Percentiles rank a stretch among this genome's conserved stretches.
These are phyloP conservation scores for Proisotoma minuta DNA, from an alignment of 2,888 invertebrate species.

Conservation along the genomic window DNA sequence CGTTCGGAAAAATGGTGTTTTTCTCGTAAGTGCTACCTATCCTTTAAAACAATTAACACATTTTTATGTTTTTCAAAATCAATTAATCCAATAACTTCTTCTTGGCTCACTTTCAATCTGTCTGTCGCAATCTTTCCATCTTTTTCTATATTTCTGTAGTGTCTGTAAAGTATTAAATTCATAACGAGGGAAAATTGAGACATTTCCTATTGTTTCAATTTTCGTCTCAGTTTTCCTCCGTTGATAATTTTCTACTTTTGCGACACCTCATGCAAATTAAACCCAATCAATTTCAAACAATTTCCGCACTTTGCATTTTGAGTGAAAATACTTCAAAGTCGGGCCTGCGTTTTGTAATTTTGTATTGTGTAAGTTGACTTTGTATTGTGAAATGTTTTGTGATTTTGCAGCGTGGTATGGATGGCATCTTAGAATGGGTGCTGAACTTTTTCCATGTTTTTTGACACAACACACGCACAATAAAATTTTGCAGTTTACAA, in stretches of 20 bases:
- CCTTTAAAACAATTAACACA: constrained; percentile 24
- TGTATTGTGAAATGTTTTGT: constrained; percentile 6
- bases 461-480: background rate
- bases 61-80: constrained; percentile 9
- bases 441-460: constrained; percentile 14
- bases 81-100: background rate
- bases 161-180: background rate
- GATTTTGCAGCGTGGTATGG: constrained; percentile 38
- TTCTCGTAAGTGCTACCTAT: constrained; percentile 49
- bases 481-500: background rate
- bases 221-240: too few species aligned
- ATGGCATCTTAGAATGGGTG: constrained; percentile 40
- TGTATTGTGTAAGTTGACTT: background rate
- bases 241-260: too few species aligned
- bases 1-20: constrained; percentile 52
- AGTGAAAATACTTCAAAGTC: too few species aligned
- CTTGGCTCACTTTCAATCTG: background rate
- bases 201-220: too few species aligned
- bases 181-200: too few species aligned
- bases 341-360: background rate
- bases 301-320: too few species aligned
- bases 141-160: background rate
- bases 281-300: too few species aligned
- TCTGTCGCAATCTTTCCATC: background rate
- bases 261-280: too few species aligned